Base-by-base conservation (phyloP, 1,140 invertebrate genomes). In the Drosophila chauvacae region DNA sequence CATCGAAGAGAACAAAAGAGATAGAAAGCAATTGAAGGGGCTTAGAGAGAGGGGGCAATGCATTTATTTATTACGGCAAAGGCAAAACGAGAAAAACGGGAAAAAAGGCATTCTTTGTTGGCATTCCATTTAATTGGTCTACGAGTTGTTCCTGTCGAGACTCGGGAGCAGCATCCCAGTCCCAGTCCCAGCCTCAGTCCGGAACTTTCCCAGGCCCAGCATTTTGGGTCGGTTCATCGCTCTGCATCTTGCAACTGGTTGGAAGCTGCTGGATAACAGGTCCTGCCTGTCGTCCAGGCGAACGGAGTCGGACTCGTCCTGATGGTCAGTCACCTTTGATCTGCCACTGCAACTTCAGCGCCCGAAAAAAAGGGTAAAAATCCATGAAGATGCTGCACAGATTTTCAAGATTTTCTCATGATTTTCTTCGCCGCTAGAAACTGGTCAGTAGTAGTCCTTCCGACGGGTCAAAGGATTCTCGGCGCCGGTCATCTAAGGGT, bases 81-180 rank as follows among this genome's bases (percentile, higher is more conserved):
- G 42, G 39, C 28, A 66, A 64, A 64, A 70, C 63, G 41, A 56
- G 62, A 63, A 74, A 56, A 63, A 77, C 58, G 60, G 63, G 62
- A 55, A 57, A 68, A 80, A 30, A 79, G 53, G 50, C 86, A 80
- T 84, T 87, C 76, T 76, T 64, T 84, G 55, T 80, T 80, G 62
- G 84, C 66, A 90, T 84, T 84, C 69, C 73, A 78, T 90, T 84
- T 90, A 88, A 90, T 88, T 88, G 85, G 84, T 84, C 82, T 86
- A 78, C 82, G 80, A 85, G 74, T 86, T 79, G 78, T 82, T 85
- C 72, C 84, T 87, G 80, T 84, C 77, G 57, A 83, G 66, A 69
- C 75, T 60, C 42, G 42, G 42, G n/a, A 47, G 58, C 58, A 60
- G 59, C 77, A 72, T 55, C 47, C 23, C 50, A 51, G 11, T 16